Evolutionary conservation across 1,140 invertebrate species (phyloP), one percentile per base, ranked within the genome.

Genomic region (Mizuhopecten yessoensis): DNA sequence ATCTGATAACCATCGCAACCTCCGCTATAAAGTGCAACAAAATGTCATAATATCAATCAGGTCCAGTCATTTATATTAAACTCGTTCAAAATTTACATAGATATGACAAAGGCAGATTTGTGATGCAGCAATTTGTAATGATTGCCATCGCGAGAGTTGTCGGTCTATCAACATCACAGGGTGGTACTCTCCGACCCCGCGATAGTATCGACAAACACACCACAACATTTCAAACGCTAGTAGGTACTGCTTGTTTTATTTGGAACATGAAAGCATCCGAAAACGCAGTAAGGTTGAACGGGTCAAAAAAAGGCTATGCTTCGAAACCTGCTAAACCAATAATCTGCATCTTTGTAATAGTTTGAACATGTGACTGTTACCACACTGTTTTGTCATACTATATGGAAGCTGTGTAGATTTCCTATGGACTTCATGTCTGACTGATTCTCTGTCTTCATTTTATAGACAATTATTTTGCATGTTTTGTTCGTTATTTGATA

Each of bases 11-110:
- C 57, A 75, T 75, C n/a, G 9, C 23, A 29, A 29, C 23, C n/a
- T n/a, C n/a, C n/a, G 57, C 11, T 75, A 17, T n/a, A 75, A 75
- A 75, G 57, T 75, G 57, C 57, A 75, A 7, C 57, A 29, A 75
- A 75, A 75, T 75, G 57, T 75, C 57, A n/a, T 75, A 75, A 75
- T 29, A 75, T 75, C 57, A n/a, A 75, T 75, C 29, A 75, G 57
- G 57, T 1, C 57, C 29, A 75, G n/a, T 75, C n/a, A 75, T 75
- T n/a, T 29, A 75, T 2, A n/a, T n/a, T 17, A 75, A 7, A 29
- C 57, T 5, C n/a, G 57, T 29, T 75, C 57, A 0, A 3, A 75
- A 13, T 75, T 45, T 45, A 75, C 17, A 75, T 29, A 29, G 5
- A 29, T 75, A 75, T 75, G 17, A 75, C 57, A 75, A 29, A 75